Evolutionary conservation across 2,888 invertebrate genomes (phyloP), one percentile per base, ranked within the genome.

Genomic region (Drosophila niveifrons): DNA sequence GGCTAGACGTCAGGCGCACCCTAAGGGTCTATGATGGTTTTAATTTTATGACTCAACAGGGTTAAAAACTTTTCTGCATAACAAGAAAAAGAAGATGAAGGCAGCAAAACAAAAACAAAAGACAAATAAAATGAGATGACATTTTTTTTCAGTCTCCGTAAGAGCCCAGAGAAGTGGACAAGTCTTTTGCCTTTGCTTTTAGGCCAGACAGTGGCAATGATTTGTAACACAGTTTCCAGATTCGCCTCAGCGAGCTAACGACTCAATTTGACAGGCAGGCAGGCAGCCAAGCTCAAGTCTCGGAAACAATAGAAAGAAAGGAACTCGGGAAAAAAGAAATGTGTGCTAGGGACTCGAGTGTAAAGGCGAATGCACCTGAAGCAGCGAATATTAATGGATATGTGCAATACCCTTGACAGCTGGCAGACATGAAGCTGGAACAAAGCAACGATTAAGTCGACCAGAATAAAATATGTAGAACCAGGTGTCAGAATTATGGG

Each of bases 401-500:
- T 83, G 72, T 73, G 88, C 80, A 72, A 88, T 86, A 86, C 81
- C 82, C 83, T 78, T 74, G 83, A 88, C 85, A 85, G 72, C 83
- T 83, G 85, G 82, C 82, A 84, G 87, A 84, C 84, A 87, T 43
- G 66, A 57, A 63, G 59, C 53, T 61, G 64, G 75, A 84, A 78
- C 82, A 80, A 79, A 83, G 71, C 82, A 64, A 58, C 79, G 64
- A 88, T 80, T 88, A 85, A 84, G 82, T 88, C 86, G 82, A 80
- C 75, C 80, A 74, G 78, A 86, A 86, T 86, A 86, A 88, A 82
- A 88, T 86, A 86, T 86, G 82, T 72, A 76, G 61, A 72, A 31
- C 69, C 72, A 65, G 73, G 72, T 67, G 56, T 36, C 36, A 66
- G 78, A 76, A 67, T 67, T 68, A 69, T 66, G 72, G 63, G 59